Evolutionary conservation across 2,888 invertebrate species (phyloP), one percentile per base, ranked within the genome.

Genomic region (Nebria brevicollis): DNA sequence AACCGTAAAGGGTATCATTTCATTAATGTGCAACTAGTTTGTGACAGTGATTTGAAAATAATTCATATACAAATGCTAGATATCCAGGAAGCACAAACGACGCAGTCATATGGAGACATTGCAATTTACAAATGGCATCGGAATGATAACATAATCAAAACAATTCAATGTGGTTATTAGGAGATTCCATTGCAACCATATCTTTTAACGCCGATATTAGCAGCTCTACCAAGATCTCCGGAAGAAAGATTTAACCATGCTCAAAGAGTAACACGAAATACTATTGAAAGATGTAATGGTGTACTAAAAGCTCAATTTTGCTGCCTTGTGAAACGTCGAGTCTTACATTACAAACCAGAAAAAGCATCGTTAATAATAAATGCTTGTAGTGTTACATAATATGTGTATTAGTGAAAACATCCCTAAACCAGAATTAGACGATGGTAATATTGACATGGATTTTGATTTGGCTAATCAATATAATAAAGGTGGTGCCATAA

Each of bases 81-180:
- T 86, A 78, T 84, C 85, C 85, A 15, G 85, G 85, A n/a, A n/a
- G n/a, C n/a, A n/a, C n/a, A n/a, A n/a, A n/a, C n/a, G n/a, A n/a
- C n/a, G n/a, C n/a, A n/a, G 26, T 84, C 82, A 84, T 85, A 26
- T 85, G 85, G 85, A 84, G 84, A 66, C 83, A 84, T 54, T 84
- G 85, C 64, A 42, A 82, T 64, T 70, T 83, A 1, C 80, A 83
- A 42, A 25, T 54, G 8, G 80, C 77, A 65, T 43, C 8, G 8
- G 43, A 43, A 43, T 6, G 8, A 6, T 8, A 6, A 43, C 43
- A 43, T 8, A n/a, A n/a, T n/a, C 43, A 43, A 43, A 43, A 43
- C 43, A 8, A 8, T 43, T 43, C 5, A 43, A 43, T 6, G 5
- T 43, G 6, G 43, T 43, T 43, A 5, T 43, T 10, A 84, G 85